Conservation (phyloP, 2,113 vertebrate species). For the Macroglossus sobrinus region DNA sequence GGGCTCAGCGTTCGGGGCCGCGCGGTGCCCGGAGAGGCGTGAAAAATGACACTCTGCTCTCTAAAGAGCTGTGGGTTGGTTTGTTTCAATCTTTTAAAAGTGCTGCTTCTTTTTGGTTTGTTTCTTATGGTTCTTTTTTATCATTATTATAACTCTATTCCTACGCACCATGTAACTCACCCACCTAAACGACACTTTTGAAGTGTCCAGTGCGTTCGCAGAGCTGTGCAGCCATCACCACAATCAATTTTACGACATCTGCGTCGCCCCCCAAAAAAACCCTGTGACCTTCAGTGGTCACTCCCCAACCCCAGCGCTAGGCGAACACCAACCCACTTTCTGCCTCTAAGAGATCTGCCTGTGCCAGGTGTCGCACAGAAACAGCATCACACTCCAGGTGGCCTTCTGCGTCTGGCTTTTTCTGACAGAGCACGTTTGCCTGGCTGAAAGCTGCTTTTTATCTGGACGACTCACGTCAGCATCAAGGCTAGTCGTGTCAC, state of each 20-base stretch:
- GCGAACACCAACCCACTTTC: background rate
- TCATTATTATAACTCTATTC: no score
- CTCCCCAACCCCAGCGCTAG: background rate
- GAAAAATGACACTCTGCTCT: rapidly evolving
- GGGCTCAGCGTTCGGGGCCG: rapidly evolving
- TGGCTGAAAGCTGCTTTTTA: background rate
- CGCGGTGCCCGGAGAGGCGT: rapidly evolving
- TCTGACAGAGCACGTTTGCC: background rate
- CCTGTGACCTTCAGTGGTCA: rapidly evolving
- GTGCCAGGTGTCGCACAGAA: rapidly evolving
- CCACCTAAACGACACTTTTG: rapidly evolving
- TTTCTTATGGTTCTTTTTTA: background rate
- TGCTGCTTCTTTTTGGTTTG: background rate
- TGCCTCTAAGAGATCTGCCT: background rate
- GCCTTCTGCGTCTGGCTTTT: background rate
- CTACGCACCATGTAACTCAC: rapidly evolving
- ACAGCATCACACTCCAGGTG: rapidly evolving
- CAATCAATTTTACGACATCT: rapidly evolving
- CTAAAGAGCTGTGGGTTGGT: background rate
- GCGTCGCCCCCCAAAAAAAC: background rate
- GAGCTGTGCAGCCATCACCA: rapidly evolving
- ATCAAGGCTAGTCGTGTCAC: rapidly evolving
- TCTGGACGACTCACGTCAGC: background rate
- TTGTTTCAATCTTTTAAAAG: background rate
- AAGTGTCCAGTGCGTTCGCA: rapidly evolving